Conservation (phyloP, 2,113 vertebrate genomes). For the Scomber scombrus region DNA sequence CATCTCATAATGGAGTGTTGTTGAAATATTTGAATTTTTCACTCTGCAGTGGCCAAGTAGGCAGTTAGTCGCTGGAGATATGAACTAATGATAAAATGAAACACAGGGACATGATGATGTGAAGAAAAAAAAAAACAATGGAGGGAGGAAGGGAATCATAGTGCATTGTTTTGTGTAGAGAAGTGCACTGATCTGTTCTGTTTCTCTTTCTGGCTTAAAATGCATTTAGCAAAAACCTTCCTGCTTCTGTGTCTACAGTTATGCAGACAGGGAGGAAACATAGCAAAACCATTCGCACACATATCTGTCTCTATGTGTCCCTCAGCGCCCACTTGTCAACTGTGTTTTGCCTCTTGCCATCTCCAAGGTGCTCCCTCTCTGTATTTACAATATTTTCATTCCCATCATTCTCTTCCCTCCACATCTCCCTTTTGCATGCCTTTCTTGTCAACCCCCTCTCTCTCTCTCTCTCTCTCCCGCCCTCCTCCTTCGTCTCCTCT, state of each 20-base stretch:
- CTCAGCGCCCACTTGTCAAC: slow-evolving; percentile 43
- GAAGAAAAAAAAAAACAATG: slow-evolving; percentile 46
- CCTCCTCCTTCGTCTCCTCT: neutral
- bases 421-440: neutral
- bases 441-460: neutral
- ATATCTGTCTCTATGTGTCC: slow-evolving; percentile 9
- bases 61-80: slow-evolving; percentile 61
- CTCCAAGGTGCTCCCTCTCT: neutral
- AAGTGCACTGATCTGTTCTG: neutral
- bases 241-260: neutral
- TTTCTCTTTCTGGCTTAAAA: neutral
- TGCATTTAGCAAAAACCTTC: neutral
- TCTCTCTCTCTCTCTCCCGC: neutral
- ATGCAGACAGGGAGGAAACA: neutral
- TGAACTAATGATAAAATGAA: slow-evolving; percentile 67
- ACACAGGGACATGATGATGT: slow-evolving; percentile 18
- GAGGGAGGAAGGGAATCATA: neutral
- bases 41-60: slow-evolving; percentile 21
- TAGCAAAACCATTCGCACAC: slow-evolving; percentile 6
- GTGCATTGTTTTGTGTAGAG: neutral
- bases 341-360: neutral
- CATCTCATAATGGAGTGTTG: slow-evolving; percentile 56
- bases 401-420: slow-evolving; percentile 11
- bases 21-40: slow-evolving; percentile 71
- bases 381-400: slow-evolving; percentile 34